phyloP scores from a whole-genome alignment of 2,113 vertebrate species.

The Synchiropus splendidus region DNA sequence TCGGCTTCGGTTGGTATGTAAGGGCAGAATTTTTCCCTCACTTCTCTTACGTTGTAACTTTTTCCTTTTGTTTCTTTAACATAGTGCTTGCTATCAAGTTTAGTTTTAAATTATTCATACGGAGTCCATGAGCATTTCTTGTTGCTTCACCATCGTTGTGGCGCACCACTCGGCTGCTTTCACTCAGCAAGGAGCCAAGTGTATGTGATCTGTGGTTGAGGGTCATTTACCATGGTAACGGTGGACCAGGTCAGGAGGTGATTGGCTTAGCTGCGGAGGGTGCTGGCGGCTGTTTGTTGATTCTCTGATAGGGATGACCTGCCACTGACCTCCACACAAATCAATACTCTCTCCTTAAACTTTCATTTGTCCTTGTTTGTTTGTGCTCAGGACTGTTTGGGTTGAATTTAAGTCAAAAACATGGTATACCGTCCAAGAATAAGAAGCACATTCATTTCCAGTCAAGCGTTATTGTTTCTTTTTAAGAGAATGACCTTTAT shows the following conservation, averaged over 20 bases:
- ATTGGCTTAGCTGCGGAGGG: conserved; percentile 50
- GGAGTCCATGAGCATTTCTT: neutral
- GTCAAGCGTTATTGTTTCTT: neutral
- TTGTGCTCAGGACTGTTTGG: conserved; percentile 32
- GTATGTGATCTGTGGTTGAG: conserved; percentile 37
- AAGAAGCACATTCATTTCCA: too few species aligned
- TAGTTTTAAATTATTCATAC: too few species aligned
- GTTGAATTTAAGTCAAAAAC: conserved; percentile 32
- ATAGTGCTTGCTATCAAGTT: too few species aligned
- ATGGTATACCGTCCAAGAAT: neutral
- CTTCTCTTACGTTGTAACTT: too few species aligned
- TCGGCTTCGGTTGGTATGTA: too few species aligned
- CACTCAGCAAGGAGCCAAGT: conserved; percentile 18
- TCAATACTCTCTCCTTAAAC: conserved; percentile 64
- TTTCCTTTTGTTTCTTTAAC: too few species aligned
- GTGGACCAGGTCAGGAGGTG: conserved; percentile 51
- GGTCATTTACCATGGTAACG: conserved; percentile 60
- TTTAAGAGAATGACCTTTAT: conserved; percentile 5
- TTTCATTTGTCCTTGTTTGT: conserved; percentile 62
- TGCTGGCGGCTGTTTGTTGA: conserved; percentile 63
- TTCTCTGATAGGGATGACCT: conserved; percentile 56
- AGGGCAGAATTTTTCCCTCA: too few species aligned
- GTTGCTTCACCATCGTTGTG: conserved; percentile 7
- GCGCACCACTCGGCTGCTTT: conserved; percentile 16
- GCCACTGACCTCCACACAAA: conserved; percentile 52